Conservation (phyloP, 2,113 vertebrate genomes). For the Brienomyrus longianalis region DNA sequence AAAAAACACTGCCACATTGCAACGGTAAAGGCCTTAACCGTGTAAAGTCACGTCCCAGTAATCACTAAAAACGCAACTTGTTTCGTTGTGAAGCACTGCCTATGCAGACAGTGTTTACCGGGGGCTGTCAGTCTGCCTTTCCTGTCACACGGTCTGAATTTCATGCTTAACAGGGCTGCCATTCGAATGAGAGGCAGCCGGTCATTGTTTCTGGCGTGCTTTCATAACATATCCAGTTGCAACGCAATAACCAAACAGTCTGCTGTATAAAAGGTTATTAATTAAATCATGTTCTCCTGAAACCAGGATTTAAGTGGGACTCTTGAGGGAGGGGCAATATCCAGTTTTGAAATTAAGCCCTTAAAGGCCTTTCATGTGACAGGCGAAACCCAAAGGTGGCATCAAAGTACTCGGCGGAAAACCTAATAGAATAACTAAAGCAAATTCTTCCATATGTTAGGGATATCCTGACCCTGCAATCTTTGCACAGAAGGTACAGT, state of each 20-base stretch:
- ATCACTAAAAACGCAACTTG: background rate
- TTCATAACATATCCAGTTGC: conserved; percentile 4
- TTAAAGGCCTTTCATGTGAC: conserved; percentile 1
- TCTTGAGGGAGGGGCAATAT: conserved; percentile 7
- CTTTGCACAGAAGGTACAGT: background rate
- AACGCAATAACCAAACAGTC: background rate
- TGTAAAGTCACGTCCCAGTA: background rate
- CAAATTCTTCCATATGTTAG: background rate
- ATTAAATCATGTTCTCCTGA: conserved; percentile 8
- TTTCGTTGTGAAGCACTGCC: background rate
- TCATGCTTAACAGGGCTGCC: background rate
- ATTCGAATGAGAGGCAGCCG: background rate
- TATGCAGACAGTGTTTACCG: background rate
- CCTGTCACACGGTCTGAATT: background rate
- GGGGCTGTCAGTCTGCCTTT: background rate
- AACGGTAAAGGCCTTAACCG: background rate
- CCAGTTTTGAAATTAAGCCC: background rate
- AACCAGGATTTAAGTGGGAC: background rate
- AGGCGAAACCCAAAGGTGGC: background rate
- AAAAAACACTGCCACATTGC: background rate
- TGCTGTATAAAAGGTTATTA: conserved; percentile 6
- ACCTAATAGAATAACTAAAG: background rate
- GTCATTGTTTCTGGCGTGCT: background rate
- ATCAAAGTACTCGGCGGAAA: background rate
- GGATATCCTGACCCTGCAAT: background rate